Conservation (phyloP, 1,140 invertebrate species). For the Sesamia nonagrioides region DNA sequence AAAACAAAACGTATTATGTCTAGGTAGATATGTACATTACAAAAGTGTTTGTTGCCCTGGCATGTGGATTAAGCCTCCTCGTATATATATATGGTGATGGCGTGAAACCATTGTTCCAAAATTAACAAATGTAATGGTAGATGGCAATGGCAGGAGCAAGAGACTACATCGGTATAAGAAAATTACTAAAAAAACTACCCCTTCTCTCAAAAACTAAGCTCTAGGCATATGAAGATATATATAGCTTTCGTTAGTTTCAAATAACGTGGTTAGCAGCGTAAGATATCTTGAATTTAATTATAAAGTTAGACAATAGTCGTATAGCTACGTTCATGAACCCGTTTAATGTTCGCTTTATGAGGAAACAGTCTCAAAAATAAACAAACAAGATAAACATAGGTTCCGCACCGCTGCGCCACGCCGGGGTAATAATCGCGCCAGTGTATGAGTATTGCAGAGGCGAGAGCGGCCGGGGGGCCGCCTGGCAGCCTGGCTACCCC, state of each 20-base stretch:
- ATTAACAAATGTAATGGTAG: background rate
- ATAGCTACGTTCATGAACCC: constrained; percentile 27
- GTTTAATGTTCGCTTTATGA: constrained; percentile 47
- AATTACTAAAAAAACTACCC: background rate
- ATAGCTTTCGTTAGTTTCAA: constrained; percentile 31
- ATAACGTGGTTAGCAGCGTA: constrained; percentile 3
- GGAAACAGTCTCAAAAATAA: constrained; percentile 47
- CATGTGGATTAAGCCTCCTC: no score
- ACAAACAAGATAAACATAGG: constrained; percentile 51
- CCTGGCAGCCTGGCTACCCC: background rate
- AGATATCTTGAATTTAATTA: constrained; percentile 46
- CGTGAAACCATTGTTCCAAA: background rate
- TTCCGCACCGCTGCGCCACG: constrained; percentile 3
- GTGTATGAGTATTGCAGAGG: constrained; percentile 28
- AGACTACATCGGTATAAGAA: background rate
- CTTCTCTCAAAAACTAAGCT: background rate
- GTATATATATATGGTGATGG: no score
- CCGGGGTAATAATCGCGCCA: constrained; percentile 42
- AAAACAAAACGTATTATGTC: no score
- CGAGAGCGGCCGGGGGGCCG: background rate
- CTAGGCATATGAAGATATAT: constrained; percentile 25
- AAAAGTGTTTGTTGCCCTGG: no score
- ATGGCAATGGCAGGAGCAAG: background rate
- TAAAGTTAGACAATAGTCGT: constrained; percentile 39
- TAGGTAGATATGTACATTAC: no score